Evolutionary conservation across 2,113 vertebrate species (phyloP).

Genomic region (Scalopus aquaticus): DNA sequence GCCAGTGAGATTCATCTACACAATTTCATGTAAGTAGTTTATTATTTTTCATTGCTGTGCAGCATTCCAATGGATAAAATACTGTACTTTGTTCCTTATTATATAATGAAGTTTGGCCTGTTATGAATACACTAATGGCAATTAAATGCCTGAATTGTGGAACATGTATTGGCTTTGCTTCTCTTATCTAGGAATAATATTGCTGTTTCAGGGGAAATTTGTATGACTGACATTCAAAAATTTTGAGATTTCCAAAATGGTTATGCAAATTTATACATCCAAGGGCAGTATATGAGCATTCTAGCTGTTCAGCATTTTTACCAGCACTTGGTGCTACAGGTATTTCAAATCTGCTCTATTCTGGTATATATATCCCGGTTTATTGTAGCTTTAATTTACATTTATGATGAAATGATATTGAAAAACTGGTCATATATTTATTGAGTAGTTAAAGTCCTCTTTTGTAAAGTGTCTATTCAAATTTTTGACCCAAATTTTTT

Average conservation of each 20-base stretch:
- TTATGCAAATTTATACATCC: neutral
- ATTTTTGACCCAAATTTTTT: neutral
- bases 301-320: neutral
- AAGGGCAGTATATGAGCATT: neutral
- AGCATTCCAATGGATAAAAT: neutral
- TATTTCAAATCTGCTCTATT: conserved; percentile 17
- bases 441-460: neutral
- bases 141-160: neutral
- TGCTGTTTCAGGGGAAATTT: neutral
- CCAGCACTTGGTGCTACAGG: neutral
- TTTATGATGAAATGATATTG: neutral
- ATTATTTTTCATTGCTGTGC: neutral
- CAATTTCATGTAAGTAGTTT: neutral
- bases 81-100: neutral
- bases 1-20: neutral
- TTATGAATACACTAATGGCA: neutral
- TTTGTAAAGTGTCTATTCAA: neutral
- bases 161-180: neutral
- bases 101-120: neutral
- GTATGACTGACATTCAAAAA: neutral
- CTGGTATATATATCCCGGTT: neutral
- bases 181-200: neutral
- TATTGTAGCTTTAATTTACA: neutral
- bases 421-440: neutral
- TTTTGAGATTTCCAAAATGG: neutral